Evolutionary conservation across 1,140 invertebrate genomes (phyloP), one percentile per base, ranked within the genome.

Genomic region (Melanaphis sacchari): DNA sequence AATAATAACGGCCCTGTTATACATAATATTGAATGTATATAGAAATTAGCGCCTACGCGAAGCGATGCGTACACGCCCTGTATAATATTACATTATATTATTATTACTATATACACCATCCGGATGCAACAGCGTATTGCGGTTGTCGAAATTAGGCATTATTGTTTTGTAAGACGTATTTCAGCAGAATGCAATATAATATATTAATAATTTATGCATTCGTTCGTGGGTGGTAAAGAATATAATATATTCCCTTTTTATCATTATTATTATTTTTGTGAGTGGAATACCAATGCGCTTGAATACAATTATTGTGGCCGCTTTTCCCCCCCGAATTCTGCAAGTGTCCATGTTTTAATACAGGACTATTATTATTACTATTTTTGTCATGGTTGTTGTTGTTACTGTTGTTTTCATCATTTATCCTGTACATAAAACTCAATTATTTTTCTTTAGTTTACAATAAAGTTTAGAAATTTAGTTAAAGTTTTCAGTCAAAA

Each of bases 141-240:
- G 82, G 38, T 87, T 46, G 5, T 46, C 41, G 43, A 87, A 87
- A 87, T 87, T 87, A 87, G 85, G 85, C 85, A 87, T 87, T 87
- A 87, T 87, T 87, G 85, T 87, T 87, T 87, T n/a, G 85, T 22
- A 31, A n/a, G 85, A 87, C 85, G 85, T 43, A 46, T n/a, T 87
- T 46, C 85, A 36, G 41, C 24, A 2, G 85, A 87, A 87, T 36
- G 40, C 11, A 22, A 85, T n/a, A 87, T 22, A 85, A 26, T 41
- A 41, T 85, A 43, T 31, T 46, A 85, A 43, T 87, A 87, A 87
- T 87, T 87, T 87, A 87, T 87, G 43, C 85, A n/a, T 46, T 87
- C 31, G 43, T 36, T 87, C 31, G 85, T 87, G 43, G 85, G 85
- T 46, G 85, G 43, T 49, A 46, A 46, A 84, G 36, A 85, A 85